A percentile compares a stretch with the other conserved stretches of the same genome.
These are phyloP conservation scores for Graptemys geographica DNA, from an alignment of 2,797 vertebrate species.

Conservation along the genomic window DNA sequence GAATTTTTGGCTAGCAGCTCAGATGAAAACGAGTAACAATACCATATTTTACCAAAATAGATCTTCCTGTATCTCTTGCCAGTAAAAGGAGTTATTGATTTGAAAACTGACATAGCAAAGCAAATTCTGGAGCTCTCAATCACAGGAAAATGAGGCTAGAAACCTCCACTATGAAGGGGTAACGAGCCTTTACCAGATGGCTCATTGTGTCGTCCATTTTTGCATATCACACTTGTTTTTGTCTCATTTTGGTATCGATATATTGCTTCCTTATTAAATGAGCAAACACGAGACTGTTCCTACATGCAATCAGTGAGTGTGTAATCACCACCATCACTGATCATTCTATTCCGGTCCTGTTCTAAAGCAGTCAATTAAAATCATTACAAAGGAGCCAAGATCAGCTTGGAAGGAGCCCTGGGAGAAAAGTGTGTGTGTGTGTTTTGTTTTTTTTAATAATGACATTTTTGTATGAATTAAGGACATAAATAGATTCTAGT, in stretches of 20 bases:
- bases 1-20: too few relatives aligned
- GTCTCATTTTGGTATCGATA: not conserved
- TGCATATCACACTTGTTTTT: rapidly evolving
- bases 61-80: not conserved
- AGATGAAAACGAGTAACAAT: too few relatives aligned
- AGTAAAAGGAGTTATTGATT: not conserved
- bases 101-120: not conserved
- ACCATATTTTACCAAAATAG: not conserved
- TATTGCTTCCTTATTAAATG: not conserved
- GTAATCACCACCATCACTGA: not conserved
- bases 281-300: not conserved
- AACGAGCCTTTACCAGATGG: not conserved
- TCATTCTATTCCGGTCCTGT: not conserved
- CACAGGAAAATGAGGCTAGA: not conserved
- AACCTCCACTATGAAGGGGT: not conserved
- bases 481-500: slow-evolving; percentile 13
- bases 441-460: not conserved
- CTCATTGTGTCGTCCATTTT: not conserved
- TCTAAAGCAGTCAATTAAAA: slow-evolving; percentile 31
- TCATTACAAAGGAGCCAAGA: slow-evolving; percentile 19
- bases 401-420: slow-evolving; percentile 15
- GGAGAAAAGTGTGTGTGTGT: not conserved
- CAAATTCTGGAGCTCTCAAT: not conserved
- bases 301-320: not conserved
- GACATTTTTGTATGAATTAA: slow-evolving; percentile 30